phyloP scores from a whole-genome alignment of 2,888 invertebrate species.

The Thumatha senex region DNA sequence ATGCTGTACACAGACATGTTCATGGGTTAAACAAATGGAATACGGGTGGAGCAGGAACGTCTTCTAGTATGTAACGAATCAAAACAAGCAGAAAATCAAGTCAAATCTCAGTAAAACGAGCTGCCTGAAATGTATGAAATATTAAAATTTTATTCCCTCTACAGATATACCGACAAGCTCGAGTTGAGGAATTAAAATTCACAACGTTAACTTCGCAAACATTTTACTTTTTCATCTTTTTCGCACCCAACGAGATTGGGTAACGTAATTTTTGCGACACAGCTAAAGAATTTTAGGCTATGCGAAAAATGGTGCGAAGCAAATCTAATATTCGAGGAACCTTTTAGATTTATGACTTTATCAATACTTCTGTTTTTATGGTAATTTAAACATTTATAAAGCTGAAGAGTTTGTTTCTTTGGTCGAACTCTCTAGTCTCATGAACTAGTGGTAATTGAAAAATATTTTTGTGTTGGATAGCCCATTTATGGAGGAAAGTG shows the following conservation, averaged over 20 bases:
- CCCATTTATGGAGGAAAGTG: too few species aligned
- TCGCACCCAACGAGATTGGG: not conserved
- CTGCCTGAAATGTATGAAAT: constrained; percentile 1
- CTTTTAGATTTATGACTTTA: not conserved
- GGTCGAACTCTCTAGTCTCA: too few species aligned
- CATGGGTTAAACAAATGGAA: too few species aligned
- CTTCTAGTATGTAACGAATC: too few species aligned
- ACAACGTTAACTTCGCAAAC: constrained; percentile 1
- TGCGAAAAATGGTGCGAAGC: not conserved
- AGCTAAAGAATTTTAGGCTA: not conserved
- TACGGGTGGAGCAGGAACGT: too few species aligned
- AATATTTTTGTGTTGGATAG: too few species aligned
- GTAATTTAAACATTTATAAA: not conserved
- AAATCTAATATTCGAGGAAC: not conserved
- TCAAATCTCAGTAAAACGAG: not conserved
- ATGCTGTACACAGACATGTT: not conserved
- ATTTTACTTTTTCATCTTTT: constrained; percentile 3
- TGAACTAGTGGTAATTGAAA: too few species aligned
- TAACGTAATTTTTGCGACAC: not conserved
- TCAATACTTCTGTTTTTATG: not conserved
- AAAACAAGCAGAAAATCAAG: too few species aligned
- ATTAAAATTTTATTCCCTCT: constrained; percentile 34
- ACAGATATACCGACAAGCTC: constrained; percentile 6
- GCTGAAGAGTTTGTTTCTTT: too few species aligned
- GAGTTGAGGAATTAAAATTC: constrained; percentile 12